These are phyloP conservation scores for Entomobrya multifasciata DNA, from an alignment of 2,888 invertebrate species.

Conservation along the genomic window DNA sequence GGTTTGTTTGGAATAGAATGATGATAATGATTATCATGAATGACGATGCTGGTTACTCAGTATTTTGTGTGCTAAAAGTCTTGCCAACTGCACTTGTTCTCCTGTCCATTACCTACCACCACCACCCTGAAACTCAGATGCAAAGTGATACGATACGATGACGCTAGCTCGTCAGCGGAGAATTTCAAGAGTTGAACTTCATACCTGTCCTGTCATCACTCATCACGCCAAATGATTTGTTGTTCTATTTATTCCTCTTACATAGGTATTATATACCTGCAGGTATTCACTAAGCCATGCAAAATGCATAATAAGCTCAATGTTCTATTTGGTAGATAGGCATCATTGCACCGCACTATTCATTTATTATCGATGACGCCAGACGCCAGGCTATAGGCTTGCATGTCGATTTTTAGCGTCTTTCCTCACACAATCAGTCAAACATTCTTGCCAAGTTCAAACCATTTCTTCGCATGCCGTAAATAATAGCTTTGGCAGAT, in stretches of 20 bases:
- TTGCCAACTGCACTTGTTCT: neutral
- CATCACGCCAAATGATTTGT: neutral
- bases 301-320: too few species aligned
- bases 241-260: neutral
- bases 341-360: too few species aligned
- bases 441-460: conserved; percentile 16
- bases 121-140: neutral
- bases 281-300: too few species aligned
- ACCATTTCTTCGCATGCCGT: conserved; percentile 8
- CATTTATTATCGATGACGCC: too few species aligned
- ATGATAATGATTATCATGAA: too few species aligned
- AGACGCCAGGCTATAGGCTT: neutral
- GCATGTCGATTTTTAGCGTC: neutral
- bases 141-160: neutral
- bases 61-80: too few species aligned
- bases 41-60: too few species aligned
- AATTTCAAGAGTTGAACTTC: neutral
- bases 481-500: conserved; percentile 7
- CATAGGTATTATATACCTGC: too few species aligned
- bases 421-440: neutral
- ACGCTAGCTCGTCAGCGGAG: neutral
- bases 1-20: too few species aligned
- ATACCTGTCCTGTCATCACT: too few species aligned
- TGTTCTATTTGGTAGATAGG: too few species aligned
- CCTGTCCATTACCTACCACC: neutral